Base-by-base conservation (phyloP, 1,140 invertebrate genomes). In the Zaprionus africanus region DNA sequence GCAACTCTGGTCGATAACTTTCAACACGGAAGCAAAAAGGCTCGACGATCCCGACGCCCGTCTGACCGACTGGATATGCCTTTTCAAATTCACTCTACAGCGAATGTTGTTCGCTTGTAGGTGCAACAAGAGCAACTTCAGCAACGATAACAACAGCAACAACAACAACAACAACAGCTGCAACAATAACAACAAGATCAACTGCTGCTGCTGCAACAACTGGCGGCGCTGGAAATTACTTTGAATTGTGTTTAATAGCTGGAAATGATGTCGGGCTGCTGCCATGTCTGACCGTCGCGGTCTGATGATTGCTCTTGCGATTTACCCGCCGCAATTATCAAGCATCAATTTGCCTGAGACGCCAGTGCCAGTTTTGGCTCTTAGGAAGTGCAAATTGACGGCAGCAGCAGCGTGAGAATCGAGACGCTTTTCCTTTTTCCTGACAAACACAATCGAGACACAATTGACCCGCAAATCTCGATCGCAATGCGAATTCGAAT, bases 191-290 rank as follows among this genome's bases (percentile, higher is more conserved):
- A 78, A 76, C 73, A 62, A 67, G 43, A 73, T 49, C 67, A 65
- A 64, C 60, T 36, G 36, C 66, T 38, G 51, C 38, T 62, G 53
- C 51, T 58, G 62, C 31, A 38, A 6, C 54, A 63, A 51, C 46
- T 12, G 59, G 43, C 53, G 78, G 67, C 68, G 78, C 71, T 88
- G 84, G 63, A 84, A 87, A 87, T 87, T 87, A 87, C 78, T 78
- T 81, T 87, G 85, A 87, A 87, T 90, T 90, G 85, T 84, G 84
- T 81, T 87, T 87, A 87, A 87, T 87, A 87, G 84, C 85, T 87
- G 84, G 84, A 90, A 87, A 87, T 77, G 84, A 77, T 84, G 85
- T 63, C 80, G 77, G 78, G 72, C 79, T 43, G 12, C 34, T n/a
- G n/a, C 38, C 9, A 19, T 24, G 34, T 31, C 41, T 43, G 71